Conservation (phyloP, 35 echinoderm and acorn worm genomes). For the Chiridota heheva region DNA sequence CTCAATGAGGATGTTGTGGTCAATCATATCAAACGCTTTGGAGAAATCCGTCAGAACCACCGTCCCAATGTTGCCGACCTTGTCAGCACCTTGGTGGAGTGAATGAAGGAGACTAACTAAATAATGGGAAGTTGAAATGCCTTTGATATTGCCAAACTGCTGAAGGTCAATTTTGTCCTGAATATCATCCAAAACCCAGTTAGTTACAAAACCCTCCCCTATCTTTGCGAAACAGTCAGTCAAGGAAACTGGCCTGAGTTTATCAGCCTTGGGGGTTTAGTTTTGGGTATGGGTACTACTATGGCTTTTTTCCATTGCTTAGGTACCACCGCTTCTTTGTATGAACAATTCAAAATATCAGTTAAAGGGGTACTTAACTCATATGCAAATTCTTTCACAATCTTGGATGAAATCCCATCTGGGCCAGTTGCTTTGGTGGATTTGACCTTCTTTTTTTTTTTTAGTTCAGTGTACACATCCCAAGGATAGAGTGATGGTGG, state of each 20-base stretch:
- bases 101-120: slow-evolving; percentile 38
- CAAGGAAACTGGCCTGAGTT: slow-evolving; percentile 56
- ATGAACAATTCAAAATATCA: slow-evolving; percentile 49
- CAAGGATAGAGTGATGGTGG: slow-evolving; percentile 34
- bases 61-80: slow-evolving; percentile 7
- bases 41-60: slow-evolving; percentile 60
- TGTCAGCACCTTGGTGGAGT: slow-evolving; percentile 38
- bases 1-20: slow-evolving; percentile 42
- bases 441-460: slow-evolving; percentile 47
- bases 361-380: slow-evolving; percentile 47
- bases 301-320: slow-evolving; percentile 61
- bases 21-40: slow-evolving; percentile 59
- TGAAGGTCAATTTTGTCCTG: slow-evolving; percentile 3
- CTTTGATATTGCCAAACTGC: slow-evolving; percentile 52
- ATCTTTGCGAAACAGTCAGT: slow-evolving; percentile 57
- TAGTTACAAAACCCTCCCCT: slow-evolving; percentile 47
- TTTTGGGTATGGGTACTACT: slow-evolving; percentile 56
- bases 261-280: slow-evolving; percentile 42
- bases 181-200: slow-evolving; percentile 54
- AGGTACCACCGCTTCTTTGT: slow-evolving; percentile 36
- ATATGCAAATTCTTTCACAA: slow-evolving; percentile 63
- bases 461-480: slow-evolving; percentile 43
- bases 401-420: slow-evolving; percentile 33
- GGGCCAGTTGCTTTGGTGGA: slow-evolving; percentile 55
- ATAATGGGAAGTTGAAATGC: slow-evolving; percentile 46